Conservation (phyloP, 2,113 vertebrate genomes). For the Morone saxatilis region DNA sequence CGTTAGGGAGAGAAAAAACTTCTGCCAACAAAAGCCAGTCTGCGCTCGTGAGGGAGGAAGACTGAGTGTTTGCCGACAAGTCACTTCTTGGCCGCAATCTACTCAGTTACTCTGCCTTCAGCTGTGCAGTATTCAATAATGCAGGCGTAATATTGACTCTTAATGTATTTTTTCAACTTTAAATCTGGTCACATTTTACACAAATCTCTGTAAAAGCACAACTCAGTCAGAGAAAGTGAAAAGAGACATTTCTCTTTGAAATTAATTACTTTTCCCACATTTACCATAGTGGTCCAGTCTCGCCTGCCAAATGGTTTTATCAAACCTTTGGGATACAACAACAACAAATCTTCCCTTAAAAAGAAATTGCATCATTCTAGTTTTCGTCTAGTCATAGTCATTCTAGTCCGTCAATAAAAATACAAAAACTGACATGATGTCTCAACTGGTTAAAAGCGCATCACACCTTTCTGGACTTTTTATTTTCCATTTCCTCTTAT, state of each 20-base stretch:
- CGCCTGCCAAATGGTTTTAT: conserved; percentile 1
- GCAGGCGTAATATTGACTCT: not conserved
- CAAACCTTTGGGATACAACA: conserved; percentile 6
- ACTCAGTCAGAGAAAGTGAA: not conserved
- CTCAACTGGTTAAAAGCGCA: not conserved
- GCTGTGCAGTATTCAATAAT: not conserved
- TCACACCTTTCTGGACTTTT: not conserved
- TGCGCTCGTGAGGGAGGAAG: not conserved
- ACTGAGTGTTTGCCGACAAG: not conserved
- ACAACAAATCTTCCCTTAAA: conserved; percentile 4
- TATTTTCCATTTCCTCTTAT: not conserved
- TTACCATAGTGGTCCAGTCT: conserved; percentile 10
- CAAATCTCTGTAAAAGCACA: not conserved
- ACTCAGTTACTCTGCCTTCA: not conserved
- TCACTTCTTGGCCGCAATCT: not conserved
- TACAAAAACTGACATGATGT: not conserved
- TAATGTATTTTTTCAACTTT: not conserved
- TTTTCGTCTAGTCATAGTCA: too few species aligned
- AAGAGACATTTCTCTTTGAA: conserved; percentile 24
- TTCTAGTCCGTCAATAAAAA: too few species aligned
- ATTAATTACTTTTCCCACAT: conserved; percentile 25
- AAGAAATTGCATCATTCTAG: not conserved
- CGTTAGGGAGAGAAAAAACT: not conserved
- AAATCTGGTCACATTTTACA: conserved; percentile 11
- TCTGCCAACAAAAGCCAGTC: not conserved